These are phyloP conservation scores for Peromyscus attwateri DNA, from an alignment of 2,797 vertebrate genomes.

Conservation along the genomic window DNA sequence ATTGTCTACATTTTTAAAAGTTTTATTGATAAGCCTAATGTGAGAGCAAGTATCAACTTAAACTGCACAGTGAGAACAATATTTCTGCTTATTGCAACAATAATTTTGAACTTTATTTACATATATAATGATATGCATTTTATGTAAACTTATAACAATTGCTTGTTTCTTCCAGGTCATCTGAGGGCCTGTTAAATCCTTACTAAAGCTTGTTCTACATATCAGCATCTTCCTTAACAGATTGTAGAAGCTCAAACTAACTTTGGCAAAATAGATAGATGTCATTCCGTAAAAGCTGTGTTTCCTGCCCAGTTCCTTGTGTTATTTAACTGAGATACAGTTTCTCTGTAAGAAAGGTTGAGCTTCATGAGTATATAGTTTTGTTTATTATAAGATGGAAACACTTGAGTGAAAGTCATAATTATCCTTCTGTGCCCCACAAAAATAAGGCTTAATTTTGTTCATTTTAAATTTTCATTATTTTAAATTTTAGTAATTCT, in stretches of 20 bases:
- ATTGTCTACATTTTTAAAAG: not conserved
- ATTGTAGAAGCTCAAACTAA: not conserved
- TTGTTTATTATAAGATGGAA: slow-evolving; percentile 57
- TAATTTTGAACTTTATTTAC: slow-evolving; percentile 57
- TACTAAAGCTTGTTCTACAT: not conserved
- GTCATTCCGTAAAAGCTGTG: not conserved
- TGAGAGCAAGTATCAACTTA: slow-evolving; percentile 57
- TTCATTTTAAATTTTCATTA: slow-evolving; percentile 6
- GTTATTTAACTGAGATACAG: not conserved
- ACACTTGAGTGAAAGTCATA: not conserved
- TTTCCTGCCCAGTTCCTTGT: not conserved
- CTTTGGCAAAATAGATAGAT: not conserved
- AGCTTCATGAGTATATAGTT: not conserved
- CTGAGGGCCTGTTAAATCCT: not conserved
- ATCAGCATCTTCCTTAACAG: not conserved
- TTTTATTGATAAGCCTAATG: slow-evolving; percentile 19
- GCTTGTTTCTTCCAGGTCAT: not conserved
- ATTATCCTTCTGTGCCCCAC: not conserved
- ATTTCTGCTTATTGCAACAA: slow-evolving; percentile 49
- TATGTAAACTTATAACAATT: slow-evolving; percentile 18
- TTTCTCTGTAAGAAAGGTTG: not conserved
- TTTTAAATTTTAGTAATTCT: slow-evolving; percentile 39
- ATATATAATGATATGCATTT: not conserved
- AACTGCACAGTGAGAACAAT: slow-evolving; percentile 41
- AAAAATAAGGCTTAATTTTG: slow-evolving; percentile 53